Evolutionary conservation across 2,113 vertebrate species (phyloP).

Genomic region (Probosciger aterrimus): DNA sequence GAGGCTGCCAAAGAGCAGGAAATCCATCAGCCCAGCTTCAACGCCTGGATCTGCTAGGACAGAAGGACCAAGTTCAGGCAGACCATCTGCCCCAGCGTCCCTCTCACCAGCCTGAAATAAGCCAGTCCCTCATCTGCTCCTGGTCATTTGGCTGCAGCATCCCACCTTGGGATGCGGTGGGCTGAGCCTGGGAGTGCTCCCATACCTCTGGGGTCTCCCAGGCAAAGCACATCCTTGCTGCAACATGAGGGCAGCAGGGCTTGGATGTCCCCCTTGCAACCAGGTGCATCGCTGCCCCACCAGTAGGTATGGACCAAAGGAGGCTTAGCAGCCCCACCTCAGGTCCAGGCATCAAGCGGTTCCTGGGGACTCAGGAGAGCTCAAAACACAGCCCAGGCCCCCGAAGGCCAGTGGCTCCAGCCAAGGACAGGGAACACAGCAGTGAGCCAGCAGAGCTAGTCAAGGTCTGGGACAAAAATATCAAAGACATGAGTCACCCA

Average conservation of each 20-base stretch:
- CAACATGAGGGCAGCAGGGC: neutral
- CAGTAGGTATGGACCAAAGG: neutral
- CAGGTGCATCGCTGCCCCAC: neutral
- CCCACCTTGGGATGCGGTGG: neutral
- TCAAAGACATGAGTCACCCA: conserved; percentile 37
- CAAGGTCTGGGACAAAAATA: conserved; percentile 26
- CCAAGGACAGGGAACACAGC: neutral
- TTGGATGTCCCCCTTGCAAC: neutral
- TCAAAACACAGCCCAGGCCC: neutral
- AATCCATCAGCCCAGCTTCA: conserved; percentile 90
- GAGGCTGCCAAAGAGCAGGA: conserved; percentile 92
- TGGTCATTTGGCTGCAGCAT: neutral
- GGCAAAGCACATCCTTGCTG: neutral
- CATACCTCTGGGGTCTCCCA: neutral
- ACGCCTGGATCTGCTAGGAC: conserved; percentile 69
- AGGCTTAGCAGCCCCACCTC: neutral
- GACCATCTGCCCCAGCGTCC: neutral
- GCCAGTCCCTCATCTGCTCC: neutral
- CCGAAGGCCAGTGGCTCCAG: neutral
- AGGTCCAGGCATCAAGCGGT: neutral
- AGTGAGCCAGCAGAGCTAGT: neutral
- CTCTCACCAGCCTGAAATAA: neutral
- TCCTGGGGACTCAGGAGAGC: neutral
- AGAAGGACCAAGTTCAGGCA: neutral
- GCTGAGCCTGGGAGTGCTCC: neutral